These are phyloP conservation scores for Dryobotodes eremita DNA, from an alignment of 2,888 invertebrate species.

Conservation along the genomic window DNA sequence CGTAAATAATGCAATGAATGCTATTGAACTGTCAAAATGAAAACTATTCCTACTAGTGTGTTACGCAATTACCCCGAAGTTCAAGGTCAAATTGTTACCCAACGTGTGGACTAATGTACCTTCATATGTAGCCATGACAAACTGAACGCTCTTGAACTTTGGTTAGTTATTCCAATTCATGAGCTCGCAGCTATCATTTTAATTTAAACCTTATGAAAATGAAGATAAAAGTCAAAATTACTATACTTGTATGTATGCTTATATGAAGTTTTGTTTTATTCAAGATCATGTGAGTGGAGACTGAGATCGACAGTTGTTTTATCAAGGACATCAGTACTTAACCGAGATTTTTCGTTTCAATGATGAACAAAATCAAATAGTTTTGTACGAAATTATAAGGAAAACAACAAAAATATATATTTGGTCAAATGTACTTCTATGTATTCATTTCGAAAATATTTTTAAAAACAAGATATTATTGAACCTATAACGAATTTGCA, in stretches of 20 bases:
- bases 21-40: too few species aligned
- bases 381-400: background rate
- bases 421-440: background rate
- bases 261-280: slow-evolving; percentile 15
- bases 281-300: background rate
- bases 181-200: background rate
- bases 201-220: background rate
- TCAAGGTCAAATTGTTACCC: background rate
- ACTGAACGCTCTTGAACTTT: slow-evolving; percentile 57
- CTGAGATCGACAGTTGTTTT: slow-evolving; percentile 1
- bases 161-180: background rate
- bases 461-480: background rate
- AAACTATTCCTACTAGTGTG: too few species aligned
- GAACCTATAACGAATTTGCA: background rate
- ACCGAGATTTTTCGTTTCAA: background rate
- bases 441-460: background rate
- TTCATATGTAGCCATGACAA: background rate
- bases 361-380: background rate
- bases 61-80: too few species aligned
- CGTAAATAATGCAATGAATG: too few species aligned
- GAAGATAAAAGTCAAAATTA: background rate
- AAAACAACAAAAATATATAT: background rate
- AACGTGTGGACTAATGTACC: background rate
- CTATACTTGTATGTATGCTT: background rate
- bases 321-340: slow-evolving; percentile 16